Evolutionary conservation across 2,113 vertebrate genomes (phyloP).

Genomic region (Daubentonia madagascariensis): DNA sequence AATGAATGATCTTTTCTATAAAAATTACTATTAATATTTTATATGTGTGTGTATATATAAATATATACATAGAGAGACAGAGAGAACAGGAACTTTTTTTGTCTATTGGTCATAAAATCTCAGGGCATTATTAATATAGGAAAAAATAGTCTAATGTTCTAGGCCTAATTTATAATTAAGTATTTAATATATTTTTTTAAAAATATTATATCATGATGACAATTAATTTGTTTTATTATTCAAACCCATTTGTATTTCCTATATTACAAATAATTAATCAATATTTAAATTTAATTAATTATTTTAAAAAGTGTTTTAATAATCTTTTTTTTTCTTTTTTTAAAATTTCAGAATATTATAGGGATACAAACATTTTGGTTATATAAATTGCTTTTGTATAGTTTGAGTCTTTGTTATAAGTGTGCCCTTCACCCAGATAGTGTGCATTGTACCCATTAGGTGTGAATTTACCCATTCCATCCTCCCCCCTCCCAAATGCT

Average conservation of each 20-base stretch:
- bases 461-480: too few species aligned
- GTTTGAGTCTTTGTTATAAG: too few species aligned
- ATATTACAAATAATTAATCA: neutral
- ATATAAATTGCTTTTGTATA: too few species aligned
- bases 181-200: neutral
- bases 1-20: neutral
- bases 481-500: too few species aligned
- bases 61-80: neutral
- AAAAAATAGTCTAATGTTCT: neutral
- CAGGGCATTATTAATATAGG: neutral
- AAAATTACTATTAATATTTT: neutral
- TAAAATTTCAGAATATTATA: too few species aligned
- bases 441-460: too few species aligned
- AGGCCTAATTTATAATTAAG: neutral
- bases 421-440: too few species aligned
- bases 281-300: neutral
- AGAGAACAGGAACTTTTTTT: neutral
- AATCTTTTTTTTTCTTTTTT: too few species aligned
- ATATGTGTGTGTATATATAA: too few species aligned
- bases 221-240: neutral
- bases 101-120: neutral
- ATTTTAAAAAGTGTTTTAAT: neutral
- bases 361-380: too few species aligned
- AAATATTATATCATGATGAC: neutral
- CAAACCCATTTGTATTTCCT: neutral